Conservation (phyloP, 2,797 vertebrate genomes). For the Lagodon rhomboides region DNA sequence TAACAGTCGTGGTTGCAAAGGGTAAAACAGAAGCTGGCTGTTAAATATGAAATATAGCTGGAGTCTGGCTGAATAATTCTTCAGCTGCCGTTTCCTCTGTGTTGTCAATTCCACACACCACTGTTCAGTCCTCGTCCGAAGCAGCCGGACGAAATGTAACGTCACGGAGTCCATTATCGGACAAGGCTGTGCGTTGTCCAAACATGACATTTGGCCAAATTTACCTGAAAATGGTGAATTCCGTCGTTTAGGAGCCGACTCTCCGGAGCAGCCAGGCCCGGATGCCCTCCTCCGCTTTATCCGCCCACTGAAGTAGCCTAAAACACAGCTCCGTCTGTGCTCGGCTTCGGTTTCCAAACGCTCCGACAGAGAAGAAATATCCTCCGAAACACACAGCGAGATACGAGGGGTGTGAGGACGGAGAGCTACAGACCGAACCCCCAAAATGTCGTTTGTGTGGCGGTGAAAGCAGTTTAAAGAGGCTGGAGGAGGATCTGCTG, state of each 20-base stretch:
- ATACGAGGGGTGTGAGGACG: not conserved
- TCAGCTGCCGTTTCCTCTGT: conserved; percentile 53
- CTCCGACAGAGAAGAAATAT: conserved; percentile 42
- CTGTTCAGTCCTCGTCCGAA: conserved; percentile 23
- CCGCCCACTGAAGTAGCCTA: conserved; percentile 65
- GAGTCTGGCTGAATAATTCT: conserved; percentile 19
- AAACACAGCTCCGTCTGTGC: conserved; percentile 44
- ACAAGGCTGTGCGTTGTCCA: not conserved
- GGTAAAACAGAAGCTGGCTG: not conserved
- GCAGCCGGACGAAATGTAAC: not conserved
- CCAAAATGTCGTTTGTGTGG: conserved; percentile 57
- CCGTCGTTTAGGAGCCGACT: conserved; percentile 60
- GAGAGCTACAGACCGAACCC: conserved; percentile 16
- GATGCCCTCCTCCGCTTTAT: conserved; percentile 74
- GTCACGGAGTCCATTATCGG: conserved; percentile 34
- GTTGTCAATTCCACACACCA: conserved; percentile 47
- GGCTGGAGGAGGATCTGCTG: conserved; percentile 67
- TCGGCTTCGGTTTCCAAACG: conserved; percentile 13
- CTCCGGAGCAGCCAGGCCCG: conserved; percentile 74
- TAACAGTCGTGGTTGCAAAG: fast-evolving
- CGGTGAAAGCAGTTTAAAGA: conserved; percentile 57
- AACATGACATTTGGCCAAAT: not conserved
- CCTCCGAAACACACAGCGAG: conserved; percentile 14
- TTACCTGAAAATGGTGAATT: conserved; percentile 75
- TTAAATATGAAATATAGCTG: conserved; percentile 21